A percentile compares a stretch with the other conserved stretches of the same genome.
phyloP scores from a whole-genome alignment of 2,797 vertebrate species.

The Cynodonichthys magdalenae region DNA sequence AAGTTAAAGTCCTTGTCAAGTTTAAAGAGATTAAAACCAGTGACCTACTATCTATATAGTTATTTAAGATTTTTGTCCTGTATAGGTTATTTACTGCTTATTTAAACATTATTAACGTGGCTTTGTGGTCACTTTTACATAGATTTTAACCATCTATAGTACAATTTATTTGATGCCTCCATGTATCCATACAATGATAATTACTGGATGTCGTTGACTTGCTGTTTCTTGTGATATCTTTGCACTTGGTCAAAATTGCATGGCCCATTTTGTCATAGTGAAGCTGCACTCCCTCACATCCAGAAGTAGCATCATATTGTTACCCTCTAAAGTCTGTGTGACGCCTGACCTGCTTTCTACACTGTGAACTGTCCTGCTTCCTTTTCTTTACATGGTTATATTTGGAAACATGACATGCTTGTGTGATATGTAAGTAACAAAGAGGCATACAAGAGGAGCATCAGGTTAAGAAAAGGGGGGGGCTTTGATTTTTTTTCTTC shows the following conservation, averaged over 20 bases:
- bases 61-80: conserved; percentile 53
- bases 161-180: background rate
- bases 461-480: conserved; percentile 12
- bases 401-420: conserved; percentile 33
- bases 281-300: conserved; percentile 14
- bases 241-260: conserved; percentile 3
- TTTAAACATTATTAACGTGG: conserved; percentile 30
- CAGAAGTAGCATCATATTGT: conserved; percentile 18
- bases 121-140: background rate
- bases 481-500: conserved; percentile 32
- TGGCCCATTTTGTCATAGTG: conserved; percentile 9
- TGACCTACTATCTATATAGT: conserved; percentile 25
- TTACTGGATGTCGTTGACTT: background rate
- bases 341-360: conserved; percentile 47
- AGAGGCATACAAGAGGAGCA: background rate
- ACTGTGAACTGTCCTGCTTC: conserved; percentile 59
- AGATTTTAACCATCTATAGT: too few relatives aligned
- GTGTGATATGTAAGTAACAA: conserved; percentile 16
- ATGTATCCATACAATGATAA: background rate
- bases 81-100: conserved; percentile 33
- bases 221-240: conserved; percentile 13
- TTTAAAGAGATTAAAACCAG: conserved; percentile 39
- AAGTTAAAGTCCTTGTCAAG: conserved; percentile 48
- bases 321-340: conserved; percentile 22
- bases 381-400: conserved; percentile 33